phyloP scores from a whole-genome alignment of 1,140 invertebrate genomes.

The Trissolcus basalis region DNA sequence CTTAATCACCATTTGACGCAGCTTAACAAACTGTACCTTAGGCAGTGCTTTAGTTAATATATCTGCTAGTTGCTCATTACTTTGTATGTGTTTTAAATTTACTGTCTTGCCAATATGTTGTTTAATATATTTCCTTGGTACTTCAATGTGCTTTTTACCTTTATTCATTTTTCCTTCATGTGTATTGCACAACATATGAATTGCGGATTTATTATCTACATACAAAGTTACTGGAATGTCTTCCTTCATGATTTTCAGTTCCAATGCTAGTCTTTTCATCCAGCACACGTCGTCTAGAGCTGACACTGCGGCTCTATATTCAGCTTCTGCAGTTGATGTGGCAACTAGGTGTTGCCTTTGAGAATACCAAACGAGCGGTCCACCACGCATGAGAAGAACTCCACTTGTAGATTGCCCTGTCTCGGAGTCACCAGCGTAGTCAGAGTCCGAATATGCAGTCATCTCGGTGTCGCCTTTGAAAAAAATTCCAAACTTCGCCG shows the following conservation, averaged over 20 bases:
- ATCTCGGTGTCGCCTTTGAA: not conserved
- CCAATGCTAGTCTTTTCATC: not conserved
- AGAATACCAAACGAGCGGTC: constrained; percentile 2
- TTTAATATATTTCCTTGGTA: not conserved
- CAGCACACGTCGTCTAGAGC: constrained; percentile 1
- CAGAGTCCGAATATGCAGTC: constrained; percentile 2
- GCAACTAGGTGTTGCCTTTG: constrained; percentile 11
- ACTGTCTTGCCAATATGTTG: not conserved
- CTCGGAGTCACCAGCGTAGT: too few relatives aligned
- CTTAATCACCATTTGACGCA: constrained; percentile 2
- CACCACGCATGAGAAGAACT: not conserved
- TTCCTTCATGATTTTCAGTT: not conserved
- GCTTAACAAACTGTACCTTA: not conserved
- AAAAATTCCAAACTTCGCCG: not conserved
- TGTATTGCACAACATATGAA: not conserved
- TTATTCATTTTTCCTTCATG: not conserved
- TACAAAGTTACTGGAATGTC: not conserved
- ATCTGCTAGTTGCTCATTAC: constrained; percentile 1
- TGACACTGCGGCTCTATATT: constrained; percentile 8
- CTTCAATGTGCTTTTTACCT: constrained; percentile 7
- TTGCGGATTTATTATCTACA: constrained; percentile 1
- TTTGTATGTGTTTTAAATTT: not conserved
- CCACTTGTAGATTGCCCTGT: constrained; percentile 8
- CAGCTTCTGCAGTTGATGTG: constrained; percentile 9
- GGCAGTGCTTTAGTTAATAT: not conserved